Evolutionary conservation across 23 tunicate genomes (phyloP).

Genomic region (Ciona savignyi): DNA sequence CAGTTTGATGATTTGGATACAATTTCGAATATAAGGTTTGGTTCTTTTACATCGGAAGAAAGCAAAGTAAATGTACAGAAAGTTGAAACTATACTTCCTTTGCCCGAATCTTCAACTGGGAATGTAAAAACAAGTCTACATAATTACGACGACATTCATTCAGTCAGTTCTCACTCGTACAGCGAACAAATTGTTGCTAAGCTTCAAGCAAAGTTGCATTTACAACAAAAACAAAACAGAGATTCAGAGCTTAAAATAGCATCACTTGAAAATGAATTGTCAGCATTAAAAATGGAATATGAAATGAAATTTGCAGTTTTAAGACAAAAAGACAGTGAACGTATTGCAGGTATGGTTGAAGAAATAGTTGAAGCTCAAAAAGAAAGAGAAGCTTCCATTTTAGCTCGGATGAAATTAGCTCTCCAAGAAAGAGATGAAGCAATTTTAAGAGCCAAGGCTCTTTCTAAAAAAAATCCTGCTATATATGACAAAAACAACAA

Average conservation of each 20-base stretch:
- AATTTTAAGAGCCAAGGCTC: constrained; percentile 58
- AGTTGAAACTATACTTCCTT: not conserved
- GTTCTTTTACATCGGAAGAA: not conserved
- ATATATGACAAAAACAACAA: not conserved
- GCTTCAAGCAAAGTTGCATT: constrained; percentile 20
- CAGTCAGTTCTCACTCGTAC: constrained; percentile 46
- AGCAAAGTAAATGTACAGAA: not conserved
- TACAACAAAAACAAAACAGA: constrained; percentile 24
- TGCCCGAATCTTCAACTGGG: too few relatives aligned
- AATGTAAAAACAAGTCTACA: not conserved
- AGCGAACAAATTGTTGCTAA: constrained; percentile 34
- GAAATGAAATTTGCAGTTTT: constrained; percentile 14
- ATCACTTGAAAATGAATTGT: constrained; percentile 20
- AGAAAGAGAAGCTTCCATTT: constrained; percentile 57
- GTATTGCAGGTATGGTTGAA: constrained; percentile 45
- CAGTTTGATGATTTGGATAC: not conserved
- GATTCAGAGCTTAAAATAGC: not conserved
- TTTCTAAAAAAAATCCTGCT: constrained; percentile 7
- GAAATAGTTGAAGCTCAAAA: constrained; percentile 61
- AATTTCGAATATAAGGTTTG: not conserved
- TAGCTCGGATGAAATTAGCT: constrained; percentile 52
- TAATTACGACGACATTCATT: not conserved
- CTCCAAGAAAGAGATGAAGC: constrained; percentile 78
- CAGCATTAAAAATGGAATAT: constrained; percentile 15
- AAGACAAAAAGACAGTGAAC: constrained; percentile 10